Percentiles rank a stretch among this genome's conserved stretches.
Conservation (phyloP, 2,797 vertebrate species). For the Neopelma chrysocephalum region DNA sequence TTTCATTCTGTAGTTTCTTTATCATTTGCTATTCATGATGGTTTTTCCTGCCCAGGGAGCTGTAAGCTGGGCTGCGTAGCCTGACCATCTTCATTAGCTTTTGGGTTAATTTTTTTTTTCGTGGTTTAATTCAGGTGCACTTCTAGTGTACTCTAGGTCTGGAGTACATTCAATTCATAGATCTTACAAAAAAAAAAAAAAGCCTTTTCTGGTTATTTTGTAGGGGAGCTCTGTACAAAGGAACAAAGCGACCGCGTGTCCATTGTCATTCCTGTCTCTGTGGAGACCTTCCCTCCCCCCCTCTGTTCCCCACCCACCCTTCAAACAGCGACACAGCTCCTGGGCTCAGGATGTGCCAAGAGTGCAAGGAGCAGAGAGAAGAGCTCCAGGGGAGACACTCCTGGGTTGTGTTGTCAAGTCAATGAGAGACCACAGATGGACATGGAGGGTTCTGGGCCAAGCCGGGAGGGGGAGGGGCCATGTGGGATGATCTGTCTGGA, state of each 20-base stretch:
- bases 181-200: not conserved
- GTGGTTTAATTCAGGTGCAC: not conserved
- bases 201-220: not conserved
- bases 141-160: not conserved
- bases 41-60: not conserved
- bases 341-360: slow-evolving; percentile 20
- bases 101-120: not conserved
- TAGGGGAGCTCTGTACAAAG: not conserved
- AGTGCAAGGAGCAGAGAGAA: slow-evolving; percentile 10
- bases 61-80: not conserved
- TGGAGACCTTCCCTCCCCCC: not conserved
- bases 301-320: not conserved
- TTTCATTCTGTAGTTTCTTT: not conserved
- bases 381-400: slow-evolving; percentile 42
- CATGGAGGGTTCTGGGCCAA: not conserved
- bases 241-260: not conserved
- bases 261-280: not conserved
- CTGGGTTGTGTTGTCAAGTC: slow-evolving; percentile 41
- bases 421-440: slow-evolving; percentile 45
- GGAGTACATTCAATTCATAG: not conserved
- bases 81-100: not conserved
- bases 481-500: slow-evolving; percentile 16
- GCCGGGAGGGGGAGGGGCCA: not conserved
- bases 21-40: not conserved
- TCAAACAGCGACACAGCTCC: slow-evolving; percentile 11